phyloP scores from a whole-genome alignment of 2,888 invertebrate species.

The Chaitophorus viminalis region DNA sequence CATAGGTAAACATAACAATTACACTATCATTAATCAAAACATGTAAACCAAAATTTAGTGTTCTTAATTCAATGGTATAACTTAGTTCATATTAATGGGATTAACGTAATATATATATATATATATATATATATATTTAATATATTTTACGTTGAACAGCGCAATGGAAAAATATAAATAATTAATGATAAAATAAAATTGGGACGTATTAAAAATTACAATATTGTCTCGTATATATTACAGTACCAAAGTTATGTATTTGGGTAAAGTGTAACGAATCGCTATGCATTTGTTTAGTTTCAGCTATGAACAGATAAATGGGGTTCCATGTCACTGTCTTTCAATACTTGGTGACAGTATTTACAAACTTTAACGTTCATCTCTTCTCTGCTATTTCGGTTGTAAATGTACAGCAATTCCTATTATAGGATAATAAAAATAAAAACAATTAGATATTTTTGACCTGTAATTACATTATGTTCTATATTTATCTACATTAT shows the following conservation, averaged over 20 bases:
- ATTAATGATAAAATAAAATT: not conserved
- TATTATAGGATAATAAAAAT: not conserved
- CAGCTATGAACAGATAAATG: conserved; percentile 35
- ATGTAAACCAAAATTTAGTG: not conserved
- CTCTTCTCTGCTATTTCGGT: not conserved
- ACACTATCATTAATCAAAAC: not conserved
- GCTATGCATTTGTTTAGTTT: not conserved
- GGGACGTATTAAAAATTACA: not conserved
- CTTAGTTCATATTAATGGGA: no score
- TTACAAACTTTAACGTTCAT: conserved; percentile 36
- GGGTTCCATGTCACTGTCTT: not conserved
- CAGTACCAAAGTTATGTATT: not conserved
- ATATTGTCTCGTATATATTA: not conserved
- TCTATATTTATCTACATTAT: no score
- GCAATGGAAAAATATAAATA: not conserved
- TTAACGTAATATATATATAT: not conserved
- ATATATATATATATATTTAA: not conserved
- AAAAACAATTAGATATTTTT: not conserved
- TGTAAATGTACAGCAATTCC: conserved; percentile 43
- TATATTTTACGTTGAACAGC: not conserved
- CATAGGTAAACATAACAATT: not conserved
- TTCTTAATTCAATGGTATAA: not conserved
- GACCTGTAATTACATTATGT: no score
- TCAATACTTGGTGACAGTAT: conserved; percentile 42
- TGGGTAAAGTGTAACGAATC: not conserved